Evolutionary conservation across 2,888 invertebrate species (phyloP).

Genomic region (Laothoe populi): DNA sequence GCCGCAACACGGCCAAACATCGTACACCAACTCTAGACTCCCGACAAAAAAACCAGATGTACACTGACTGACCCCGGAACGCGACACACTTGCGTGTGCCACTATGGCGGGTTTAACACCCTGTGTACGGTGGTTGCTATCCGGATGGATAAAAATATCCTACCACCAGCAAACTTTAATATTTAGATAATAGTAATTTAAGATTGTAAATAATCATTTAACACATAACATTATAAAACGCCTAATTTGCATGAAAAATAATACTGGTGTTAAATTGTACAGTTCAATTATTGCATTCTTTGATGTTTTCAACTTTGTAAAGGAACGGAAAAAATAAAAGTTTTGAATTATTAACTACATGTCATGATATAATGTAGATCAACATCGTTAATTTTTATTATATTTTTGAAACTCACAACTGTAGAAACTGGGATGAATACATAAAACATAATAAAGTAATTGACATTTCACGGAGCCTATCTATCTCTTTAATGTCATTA

Average conservation of each 20-base stretch:
- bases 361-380: background rate
- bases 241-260: background rate
- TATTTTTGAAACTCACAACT: background rate
- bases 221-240: no score
- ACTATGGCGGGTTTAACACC: no score
- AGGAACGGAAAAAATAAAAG: slow-evolving; percentile 2
- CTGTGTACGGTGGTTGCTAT: no score
- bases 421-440: slow-evolving; percentile 10
- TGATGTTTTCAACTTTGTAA: background rate
- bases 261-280: background rate
- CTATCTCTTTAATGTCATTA: slow-evolving; percentile 6
- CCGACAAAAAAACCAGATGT: no score
- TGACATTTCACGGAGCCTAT: slow-evolving; percentile 15
- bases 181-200: no score
- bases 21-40: no score
- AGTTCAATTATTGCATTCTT: background rate
- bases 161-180: no score
- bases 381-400: slow-evolving; percentile 16
- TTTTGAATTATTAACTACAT: background rate
- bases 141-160: no score
- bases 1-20: no score
- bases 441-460: slow-evolving; percentile 25
- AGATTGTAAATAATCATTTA: no score
- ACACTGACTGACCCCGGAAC: no score
- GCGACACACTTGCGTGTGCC: no score